Evolutionary conservation across 2,113 vertebrate genomes (phyloP).

Genomic region (Muntiacus muntjak): DNA sequence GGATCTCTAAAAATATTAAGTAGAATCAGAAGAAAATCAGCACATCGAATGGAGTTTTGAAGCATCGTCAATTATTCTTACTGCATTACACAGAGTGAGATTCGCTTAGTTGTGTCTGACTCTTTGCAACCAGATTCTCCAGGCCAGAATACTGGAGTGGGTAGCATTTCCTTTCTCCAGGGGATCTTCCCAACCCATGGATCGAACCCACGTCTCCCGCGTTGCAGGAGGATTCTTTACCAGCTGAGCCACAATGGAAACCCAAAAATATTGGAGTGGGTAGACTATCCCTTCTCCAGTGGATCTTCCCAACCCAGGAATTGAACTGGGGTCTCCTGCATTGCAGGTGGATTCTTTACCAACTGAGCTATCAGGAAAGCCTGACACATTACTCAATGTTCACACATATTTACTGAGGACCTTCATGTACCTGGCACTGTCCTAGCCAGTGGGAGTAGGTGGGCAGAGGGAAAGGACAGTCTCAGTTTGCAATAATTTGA

Average conservation of each 20-base stretch:
- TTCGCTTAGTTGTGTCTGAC: neutral
- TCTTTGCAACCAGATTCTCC: neutral
- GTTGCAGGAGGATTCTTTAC: neutral
- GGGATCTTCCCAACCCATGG: neutral
- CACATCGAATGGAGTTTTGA: neutral
- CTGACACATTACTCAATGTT: neutral
- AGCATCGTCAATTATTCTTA: neutral
- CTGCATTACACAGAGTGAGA: neutral
- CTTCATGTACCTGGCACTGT: neutral
- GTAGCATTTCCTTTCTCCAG: neutral
- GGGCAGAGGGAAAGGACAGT: rapidly evolving
- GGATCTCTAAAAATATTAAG: neutral
- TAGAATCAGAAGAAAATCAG: neutral
- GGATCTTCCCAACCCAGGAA: neutral
- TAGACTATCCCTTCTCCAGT: neutral
- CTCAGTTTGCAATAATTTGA: neutral
- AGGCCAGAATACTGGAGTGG: neutral
- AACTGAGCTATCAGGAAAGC: neutral
- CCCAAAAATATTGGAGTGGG: neutral
- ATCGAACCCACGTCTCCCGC: neutral
- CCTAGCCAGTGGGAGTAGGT: neutral
- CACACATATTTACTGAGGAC: neutral
- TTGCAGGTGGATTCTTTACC: neutral
- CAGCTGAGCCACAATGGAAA: neutral
- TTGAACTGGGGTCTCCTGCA: neutral